These are phyloP conservation scores for Conus canariensis DNA, from an alignment of 2,888 invertebrate species.

Conservation along the genomic window DNA sequence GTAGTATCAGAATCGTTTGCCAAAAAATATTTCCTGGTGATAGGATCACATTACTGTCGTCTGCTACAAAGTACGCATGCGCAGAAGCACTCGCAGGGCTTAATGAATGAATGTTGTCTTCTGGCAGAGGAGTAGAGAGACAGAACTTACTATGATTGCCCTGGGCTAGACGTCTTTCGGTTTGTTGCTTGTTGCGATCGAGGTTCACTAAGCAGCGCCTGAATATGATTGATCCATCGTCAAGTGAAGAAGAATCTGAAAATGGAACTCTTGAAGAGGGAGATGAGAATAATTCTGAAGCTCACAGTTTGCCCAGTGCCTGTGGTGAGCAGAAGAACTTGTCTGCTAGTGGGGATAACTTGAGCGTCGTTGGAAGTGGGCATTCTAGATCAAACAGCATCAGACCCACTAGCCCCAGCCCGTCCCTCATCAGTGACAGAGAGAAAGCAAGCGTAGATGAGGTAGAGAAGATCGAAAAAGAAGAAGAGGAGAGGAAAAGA, in stretches of 20 bases:
- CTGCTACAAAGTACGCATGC: constrained; percentile 56
- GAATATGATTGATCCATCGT: constrained; percentile 95
- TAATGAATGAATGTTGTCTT: constrained; percentile 31
- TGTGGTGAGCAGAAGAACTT: constrained; percentile 77
- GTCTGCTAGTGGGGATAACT: constrained; percentile 77
- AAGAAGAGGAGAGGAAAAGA: constrained; percentile 97
- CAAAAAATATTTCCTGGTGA: not conserved
- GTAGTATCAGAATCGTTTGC: not conserved
- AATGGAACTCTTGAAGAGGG: constrained; percentile 86
- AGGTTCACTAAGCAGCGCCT: not conserved
- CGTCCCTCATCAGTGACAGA: constrained; percentile 94
- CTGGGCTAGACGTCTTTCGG: constrained; percentile 30
- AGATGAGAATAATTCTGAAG: constrained; percentile 72
- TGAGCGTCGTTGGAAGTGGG: constrained; percentile 69
- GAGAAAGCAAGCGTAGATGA: constrained; percentile 73
- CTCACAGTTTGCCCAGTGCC: constrained; percentile 75
- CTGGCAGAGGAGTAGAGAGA: constrained; percentile 7
- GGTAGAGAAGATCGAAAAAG: constrained; percentile 93
- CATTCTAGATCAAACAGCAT: constrained; percentile 82
- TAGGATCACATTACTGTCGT: constrained; percentile 52
- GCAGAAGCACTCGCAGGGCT: constrained; percentile 13
- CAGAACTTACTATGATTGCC: not conserved
- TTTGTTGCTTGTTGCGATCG: constrained; percentile 14
- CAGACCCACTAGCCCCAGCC: constrained; percentile 92
- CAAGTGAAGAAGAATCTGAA: constrained; percentile 96